phyloP scores from a whole-genome alignment of 2,888 invertebrate species.

The Drosophila prostipennis region DNA sequence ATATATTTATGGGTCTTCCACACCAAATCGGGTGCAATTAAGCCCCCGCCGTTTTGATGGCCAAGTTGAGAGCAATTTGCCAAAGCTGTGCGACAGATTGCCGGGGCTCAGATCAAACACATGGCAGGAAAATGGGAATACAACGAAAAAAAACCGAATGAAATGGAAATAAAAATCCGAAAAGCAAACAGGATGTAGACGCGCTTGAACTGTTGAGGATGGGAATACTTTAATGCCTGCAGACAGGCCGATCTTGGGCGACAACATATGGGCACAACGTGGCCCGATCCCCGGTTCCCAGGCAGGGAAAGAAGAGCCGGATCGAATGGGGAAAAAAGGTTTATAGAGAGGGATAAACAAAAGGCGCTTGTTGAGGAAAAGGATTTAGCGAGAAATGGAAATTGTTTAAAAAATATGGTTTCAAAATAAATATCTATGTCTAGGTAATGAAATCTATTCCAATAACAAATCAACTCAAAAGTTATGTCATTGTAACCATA shows the following conservation, averaged over 20 bases:
- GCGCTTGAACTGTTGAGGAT: conserved; percentile 31
- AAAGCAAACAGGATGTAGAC: conserved; percentile 76
- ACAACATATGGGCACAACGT: conserved; percentile 73
- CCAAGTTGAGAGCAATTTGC: conserved; percentile 65
- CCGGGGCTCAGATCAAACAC: conserved; percentile 22
- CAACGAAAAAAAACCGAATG: conserved; percentile 16
- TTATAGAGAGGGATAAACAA: conserved; percentile 27
- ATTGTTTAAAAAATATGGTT: not conserved
- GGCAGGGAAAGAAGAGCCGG: conserved; percentile 20
- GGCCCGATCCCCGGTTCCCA: conserved; percentile 30
- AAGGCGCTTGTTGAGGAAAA: not conserved
- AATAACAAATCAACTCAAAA: not conserved
- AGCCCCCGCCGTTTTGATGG: conserved; percentile 52
- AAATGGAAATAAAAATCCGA: conserved; percentile 48
- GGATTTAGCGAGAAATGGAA: not conserved
- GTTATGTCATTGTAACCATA: too few relatives aligned
- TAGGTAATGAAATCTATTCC: not conserved
- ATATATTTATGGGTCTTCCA: conserved; percentile 16
- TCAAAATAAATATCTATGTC: not conserved
- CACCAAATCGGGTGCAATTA: conserved; percentile 41
- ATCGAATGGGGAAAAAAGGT: conserved; percentile 26
- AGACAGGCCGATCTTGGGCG: conserved; percentile 41
- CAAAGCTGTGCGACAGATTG: conserved; percentile 51
- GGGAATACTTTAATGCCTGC: conserved; percentile 18
- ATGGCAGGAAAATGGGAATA: conserved; percentile 53